phyloP scores from a whole-genome alignment of 2,888 invertebrate species.

The Lutraria lutraria region DNA sequence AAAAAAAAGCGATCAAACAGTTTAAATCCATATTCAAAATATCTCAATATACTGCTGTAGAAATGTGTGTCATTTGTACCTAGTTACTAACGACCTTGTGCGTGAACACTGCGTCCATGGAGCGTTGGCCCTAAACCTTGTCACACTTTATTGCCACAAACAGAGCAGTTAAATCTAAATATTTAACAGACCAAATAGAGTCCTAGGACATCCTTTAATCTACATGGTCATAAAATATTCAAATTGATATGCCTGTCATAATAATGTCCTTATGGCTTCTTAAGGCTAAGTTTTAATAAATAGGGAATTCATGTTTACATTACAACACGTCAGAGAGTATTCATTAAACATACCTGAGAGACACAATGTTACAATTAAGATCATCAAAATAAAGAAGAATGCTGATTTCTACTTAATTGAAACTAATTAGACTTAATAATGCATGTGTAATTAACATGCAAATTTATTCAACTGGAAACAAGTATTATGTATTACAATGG shows the following conservation, averaged over 20 bases:
- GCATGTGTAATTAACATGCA: background rate
- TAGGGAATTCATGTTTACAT: background rate
- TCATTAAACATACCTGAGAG: no score
- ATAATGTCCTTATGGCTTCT: conserved; percentile 30
- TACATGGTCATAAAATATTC: conserved; percentile 25
- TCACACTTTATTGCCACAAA: background rate
- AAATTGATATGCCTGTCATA: conserved; percentile 39
- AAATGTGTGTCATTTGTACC: background rate
- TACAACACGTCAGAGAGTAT: background rate
- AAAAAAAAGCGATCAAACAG: background rate
- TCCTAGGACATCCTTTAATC: conserved; percentile 27
- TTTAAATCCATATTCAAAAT: background rate
- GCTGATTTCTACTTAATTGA: background rate
- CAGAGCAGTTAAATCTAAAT: background rate
- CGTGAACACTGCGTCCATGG: background rate
- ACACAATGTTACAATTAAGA: no score
- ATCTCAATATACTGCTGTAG: background rate
- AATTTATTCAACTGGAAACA: background rate
- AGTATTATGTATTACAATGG: background rate
- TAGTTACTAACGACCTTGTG: background rate
- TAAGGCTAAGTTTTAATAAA: conserved; percentile 15
- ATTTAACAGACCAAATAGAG: conserved; percentile 37
- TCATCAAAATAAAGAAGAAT: background rate
- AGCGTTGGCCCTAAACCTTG: background rate
- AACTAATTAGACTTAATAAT: conserved; percentile 7